phyloP scores from a whole-genome alignment of 2,888 invertebrate genomes.

The Lasioglossum lativentre region DNA sequence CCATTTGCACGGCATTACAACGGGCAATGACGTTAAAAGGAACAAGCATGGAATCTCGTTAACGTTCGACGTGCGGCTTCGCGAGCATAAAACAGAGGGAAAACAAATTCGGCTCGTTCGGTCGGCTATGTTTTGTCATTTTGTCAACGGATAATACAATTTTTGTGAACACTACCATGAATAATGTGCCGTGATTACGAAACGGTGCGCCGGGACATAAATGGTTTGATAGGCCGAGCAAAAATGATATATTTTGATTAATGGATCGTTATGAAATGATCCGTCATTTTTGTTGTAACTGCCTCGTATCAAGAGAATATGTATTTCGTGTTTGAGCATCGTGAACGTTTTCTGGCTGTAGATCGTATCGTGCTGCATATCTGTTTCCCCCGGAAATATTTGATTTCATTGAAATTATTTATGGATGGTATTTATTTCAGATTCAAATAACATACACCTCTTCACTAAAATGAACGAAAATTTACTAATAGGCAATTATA shows the following conservation, averaged over 20 bases:
- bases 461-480: background rate
- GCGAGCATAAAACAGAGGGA: slow-evolving; percentile 32
- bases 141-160: background rate
- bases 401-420: background rate
- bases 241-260: background rate
- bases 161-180: background rate
- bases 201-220: background rate
- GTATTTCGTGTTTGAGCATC: background rate
- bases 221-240: background rate
- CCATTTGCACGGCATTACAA: slow-evolving; percentile 49
- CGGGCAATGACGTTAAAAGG: slow-evolving; percentile 50
- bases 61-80: slow-evolving; percentile 39
- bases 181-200: background rate
- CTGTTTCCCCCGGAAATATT: background rate
- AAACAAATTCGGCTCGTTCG: slow-evolving; percentile 26
- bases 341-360: background rate
- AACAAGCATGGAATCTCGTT: slow-evolving; percentile 51
- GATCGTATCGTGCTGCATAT: background rate
- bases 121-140: background rate
- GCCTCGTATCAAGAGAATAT: background rate
- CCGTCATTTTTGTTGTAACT: background rate
- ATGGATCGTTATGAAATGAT: background rate
- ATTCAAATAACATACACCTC: background rate
- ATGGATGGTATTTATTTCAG: background rate
- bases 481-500: background rate